Evolutionary conservation across 2,888 invertebrate species (phyloP).

Genomic region (Sussaba pulchella): DNA sequence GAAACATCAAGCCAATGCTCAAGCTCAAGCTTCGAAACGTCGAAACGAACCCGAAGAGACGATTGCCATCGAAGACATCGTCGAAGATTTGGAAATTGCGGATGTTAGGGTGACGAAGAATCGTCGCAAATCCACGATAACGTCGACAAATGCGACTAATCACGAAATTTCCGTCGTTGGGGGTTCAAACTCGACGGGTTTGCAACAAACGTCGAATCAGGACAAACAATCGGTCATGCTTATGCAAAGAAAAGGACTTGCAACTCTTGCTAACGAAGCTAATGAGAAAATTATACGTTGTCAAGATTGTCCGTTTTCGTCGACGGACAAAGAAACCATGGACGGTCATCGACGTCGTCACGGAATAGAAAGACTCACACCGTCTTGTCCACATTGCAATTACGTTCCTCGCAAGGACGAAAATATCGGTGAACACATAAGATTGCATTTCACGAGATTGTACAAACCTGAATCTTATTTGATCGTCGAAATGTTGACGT

Average conservation of each 20-base stretch:
- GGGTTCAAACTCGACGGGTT: neutral
- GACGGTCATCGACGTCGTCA: constrained; percentile 80
- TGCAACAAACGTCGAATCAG: constrained; percentile 78
- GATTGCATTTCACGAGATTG: constrained; percentile 79
- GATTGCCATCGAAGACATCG: constrained; percentile 74
- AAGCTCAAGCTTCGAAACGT: constrained; percentile 87
- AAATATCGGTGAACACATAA: constrained; percentile 78
- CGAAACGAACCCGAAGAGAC: constrained; percentile 80
- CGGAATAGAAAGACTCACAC: constrained; percentile 80
- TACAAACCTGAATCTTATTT: constrained; percentile 81
- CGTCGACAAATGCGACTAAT: constrained; percentile 6
- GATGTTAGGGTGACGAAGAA: constrained; percentile 31
- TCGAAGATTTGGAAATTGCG: constrained; percentile 28
- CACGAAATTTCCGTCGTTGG: constrained; percentile 29
- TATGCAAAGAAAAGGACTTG: constrained; percentile 75
- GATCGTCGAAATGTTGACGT: constrained; percentile 77
- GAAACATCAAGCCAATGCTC: constrained; percentile 91
- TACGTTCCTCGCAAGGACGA: constrained; percentile 81
- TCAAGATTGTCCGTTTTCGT: constrained; percentile 78
- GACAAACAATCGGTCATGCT: constrained; percentile 78
- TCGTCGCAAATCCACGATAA: constrained; percentile 66
- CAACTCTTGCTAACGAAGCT: constrained; percentile 64
- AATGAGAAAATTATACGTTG: constrained; percentile 73
- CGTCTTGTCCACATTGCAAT: constrained; percentile 81
- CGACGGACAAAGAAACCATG: constrained; percentile 77